Evolutionary conservation across 1,140 invertebrate species (phyloP).

Genomic region (Nasonia longicornis): DNA sequence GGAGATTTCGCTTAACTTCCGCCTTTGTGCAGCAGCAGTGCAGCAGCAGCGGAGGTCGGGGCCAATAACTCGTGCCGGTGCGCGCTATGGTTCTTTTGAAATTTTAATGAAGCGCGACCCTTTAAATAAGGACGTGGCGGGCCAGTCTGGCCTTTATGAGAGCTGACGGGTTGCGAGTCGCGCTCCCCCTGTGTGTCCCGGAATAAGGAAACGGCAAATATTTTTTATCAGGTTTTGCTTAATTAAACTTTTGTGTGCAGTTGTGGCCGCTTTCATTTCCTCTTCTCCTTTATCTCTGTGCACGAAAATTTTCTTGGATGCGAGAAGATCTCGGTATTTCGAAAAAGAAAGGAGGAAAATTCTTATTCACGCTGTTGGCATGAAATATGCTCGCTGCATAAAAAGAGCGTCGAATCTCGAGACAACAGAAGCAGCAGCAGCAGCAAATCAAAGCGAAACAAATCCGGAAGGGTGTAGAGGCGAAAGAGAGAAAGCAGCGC

Average conservation of each 20-base stretch:
- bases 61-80: neutral
- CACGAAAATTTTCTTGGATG: neutral
- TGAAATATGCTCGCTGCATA: neutral
- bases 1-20: neutral
- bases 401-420: conserved; percentile 1
- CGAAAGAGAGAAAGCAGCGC: neutral
- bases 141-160: neutral
- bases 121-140: neutral
- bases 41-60: neutral
- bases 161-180: neutral
- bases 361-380: neutral
- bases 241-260: neutral
- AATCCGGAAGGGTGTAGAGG: neutral
- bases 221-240: neutral
- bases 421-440: neutral
- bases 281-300: neutral
- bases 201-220: conserved; percentile 1
- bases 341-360: neutral
- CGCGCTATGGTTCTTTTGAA: neutral
- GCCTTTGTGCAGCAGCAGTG: neutral
- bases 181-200: neutral
- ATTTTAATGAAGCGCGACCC: conserved; percentile 2
- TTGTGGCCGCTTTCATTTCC: neutral
- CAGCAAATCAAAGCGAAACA: neutral
- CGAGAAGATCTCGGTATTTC: neutral